Conservation (phyloP, 2,888 invertebrate genomes). For the Notodonta dromedarius region DNA sequence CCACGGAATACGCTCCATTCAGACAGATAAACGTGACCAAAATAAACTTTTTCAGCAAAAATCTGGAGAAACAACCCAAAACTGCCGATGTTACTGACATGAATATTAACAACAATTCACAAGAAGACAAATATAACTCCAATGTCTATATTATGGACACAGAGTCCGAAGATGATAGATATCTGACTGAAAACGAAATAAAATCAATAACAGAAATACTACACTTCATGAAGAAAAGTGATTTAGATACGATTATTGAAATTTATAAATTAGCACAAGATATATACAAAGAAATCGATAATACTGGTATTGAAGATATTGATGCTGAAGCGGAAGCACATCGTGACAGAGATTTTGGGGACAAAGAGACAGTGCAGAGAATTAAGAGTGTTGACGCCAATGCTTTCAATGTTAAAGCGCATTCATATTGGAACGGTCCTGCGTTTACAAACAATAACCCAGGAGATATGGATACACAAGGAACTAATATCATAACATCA, state of each 20-base stretch:
- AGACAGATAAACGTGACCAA: slow-evolving; percentile 51
- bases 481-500: slow-evolving; percentile 4
- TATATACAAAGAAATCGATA: slow-evolving; percentile 70
- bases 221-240: slow-evolving; percentile 69
- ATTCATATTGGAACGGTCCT: slow-evolving; percentile 5
- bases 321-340: slow-evolving; percentile 31
- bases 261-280: slow-evolving; percentile 75
- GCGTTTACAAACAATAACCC: neutral
- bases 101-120: neutral
- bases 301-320: slow-evolving; percentile 34
- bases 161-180: slow-evolving; percentile 50
- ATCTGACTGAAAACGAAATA: slow-evolving; percentile 67
- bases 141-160: slow-evolving; percentile 1
- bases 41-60: slow-evolving; percentile 17
- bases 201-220: slow-evolving; percentile 62
- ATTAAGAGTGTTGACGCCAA: slow-evolving; percentile 11
- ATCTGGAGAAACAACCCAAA: slow-evolving; percentile 11
- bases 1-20: slow-evolving; percentile 41
- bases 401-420: neutral
- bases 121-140: neutral
- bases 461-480: slow-evolving; percentile 11
- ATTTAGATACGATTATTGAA: slow-evolving; percentile 72
- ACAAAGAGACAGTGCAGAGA: slow-evolving; percentile 13
- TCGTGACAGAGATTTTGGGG: slow-evolving; percentile 18
- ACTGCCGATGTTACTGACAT: neutral